Base-by-base conservation (phyloP, 2,888 invertebrate genomes). In the Lasiommata megera region DNA sequence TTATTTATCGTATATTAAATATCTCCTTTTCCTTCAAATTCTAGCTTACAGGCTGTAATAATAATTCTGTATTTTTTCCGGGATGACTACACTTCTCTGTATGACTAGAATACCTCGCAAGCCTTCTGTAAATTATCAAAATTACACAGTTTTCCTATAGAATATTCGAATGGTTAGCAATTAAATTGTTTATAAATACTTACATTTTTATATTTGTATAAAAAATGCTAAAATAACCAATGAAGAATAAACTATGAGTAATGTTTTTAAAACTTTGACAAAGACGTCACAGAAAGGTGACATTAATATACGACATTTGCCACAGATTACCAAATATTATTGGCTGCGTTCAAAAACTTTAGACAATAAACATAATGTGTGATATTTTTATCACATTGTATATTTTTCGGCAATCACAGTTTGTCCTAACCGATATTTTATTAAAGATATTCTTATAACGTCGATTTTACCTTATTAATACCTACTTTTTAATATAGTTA, bases 221-320 rank as follows among this genome's bases (percentile, higher is more conserved):
- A 41, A 3, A 34, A 34, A 9, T 34, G 3, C 34, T 11, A 9
- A 34, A 52, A 14, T 43, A 16, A 36, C 28, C 37, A 34, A 18
- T 41, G 3, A 31, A 31, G 1, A 6, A 31, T 3, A 11, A 43
- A 23, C 2, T 23, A 43, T 41, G 52, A 41, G 18, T 41, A 53
- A 55, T 50, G 34, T 43, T 56, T 34, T 43, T n/a, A n/a, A 38
- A 34, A 16, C 43, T 51, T 63, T 64, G 34, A 34, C 11, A 11
- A 34, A 52, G 38, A 23, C 51, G 36, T 18, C 41, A 56, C 54
- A 53, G 6, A 60, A 58, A 12, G 40, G 37, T n/a, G 9, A 23
- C 23, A 3, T 37, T 31, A 41, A 40, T 60, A 43, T 60, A 3
- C 1, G 47, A 36, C 28, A 47, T 23, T 50, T 38, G 6, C 9